Evolutionary conservation across 2,113 vertebrate genomes (phyloP), one percentile per base, ranked within the genome.

Genomic region (Tiliqua scincoides): DNA sequence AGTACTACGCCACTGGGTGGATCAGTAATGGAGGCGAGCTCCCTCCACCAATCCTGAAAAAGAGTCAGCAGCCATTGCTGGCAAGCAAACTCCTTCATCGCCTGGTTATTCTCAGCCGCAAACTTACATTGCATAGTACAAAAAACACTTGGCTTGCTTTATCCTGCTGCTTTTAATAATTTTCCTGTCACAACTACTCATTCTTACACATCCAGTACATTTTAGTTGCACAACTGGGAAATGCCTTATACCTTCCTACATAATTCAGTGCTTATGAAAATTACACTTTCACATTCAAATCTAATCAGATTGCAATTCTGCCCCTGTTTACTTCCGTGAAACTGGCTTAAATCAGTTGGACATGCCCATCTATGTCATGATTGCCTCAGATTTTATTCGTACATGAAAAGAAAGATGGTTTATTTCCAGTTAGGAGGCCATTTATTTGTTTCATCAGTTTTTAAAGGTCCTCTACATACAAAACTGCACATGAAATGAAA

Each of bases 141-240:
- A 48, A n/a, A 8, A 48, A 48, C 43, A 48, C 77, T 85, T 0
- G 0, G 88, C 79, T 92, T 94, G 91, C 84, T 94, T 92, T 90
- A 88, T 87, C 89, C 87, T 83, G 86, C 85, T 94, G 86, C 0
- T 92, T 88, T 89, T 88, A 91, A 92, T 93, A 0, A 91, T 87
- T 92, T 92, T 88, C 82, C 86, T 93, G 88, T 87, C 82, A 90
- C 0, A 0, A 57, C 83, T 88, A 88, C 78, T 89, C 90, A 90
- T 93, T 82, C 14, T 83, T 63, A 35, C 87, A 82, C 83, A 91
- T 75, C 32, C 65, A 65, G 12, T 61, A 75, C 27, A 30, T 35
- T 87, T 85, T 14, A 85, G 91, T 86, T 70, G 89, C 43, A 0
- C 35, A 91, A 92, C n/a, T 63, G 87, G 80, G 76, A 37, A 71